Evolutionary conservation across 2,797 vertebrate genomes (phyloP).

Genomic region (Vipera latastei): DNA sequence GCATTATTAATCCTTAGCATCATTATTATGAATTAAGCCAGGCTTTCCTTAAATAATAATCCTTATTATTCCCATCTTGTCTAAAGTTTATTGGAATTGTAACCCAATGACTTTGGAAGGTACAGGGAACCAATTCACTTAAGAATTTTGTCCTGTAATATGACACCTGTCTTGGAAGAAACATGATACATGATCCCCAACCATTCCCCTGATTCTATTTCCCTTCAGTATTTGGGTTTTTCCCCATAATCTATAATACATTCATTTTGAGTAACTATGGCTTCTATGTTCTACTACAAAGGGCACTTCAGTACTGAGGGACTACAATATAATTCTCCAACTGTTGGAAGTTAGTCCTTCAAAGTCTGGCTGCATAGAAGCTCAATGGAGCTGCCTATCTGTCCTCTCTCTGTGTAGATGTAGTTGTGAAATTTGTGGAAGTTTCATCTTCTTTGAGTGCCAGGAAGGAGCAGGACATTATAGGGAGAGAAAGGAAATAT

Average conservation of each 20-base stretch:
- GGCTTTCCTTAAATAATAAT: not conserved
- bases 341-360: not conserved
- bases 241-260: not conserved
- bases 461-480: not conserved
- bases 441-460: not conserved
- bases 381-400: not conserved
- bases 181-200: not conserved
- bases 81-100: not conserved
- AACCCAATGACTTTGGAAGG: not conserved
- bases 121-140: not conserved
- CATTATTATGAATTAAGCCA: not conserved
- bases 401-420: not conserved
- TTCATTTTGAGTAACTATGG: not conserved
- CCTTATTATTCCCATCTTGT: not conserved
- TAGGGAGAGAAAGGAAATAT: not conserved
- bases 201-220: not conserved
- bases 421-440: not conserved
- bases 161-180: not conserved
- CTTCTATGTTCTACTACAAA: not conserved
- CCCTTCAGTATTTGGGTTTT: not conserved
- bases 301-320: not conserved
- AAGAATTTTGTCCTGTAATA: not conserved
- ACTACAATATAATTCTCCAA: not conserved
- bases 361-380: not conserved
- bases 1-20: not conserved